Percentiles rank a stretch among this genome's conserved stretches.
Conservation (phyloP, 2,113 vertebrate species). For the Triplophysa tibetana region DNA sequence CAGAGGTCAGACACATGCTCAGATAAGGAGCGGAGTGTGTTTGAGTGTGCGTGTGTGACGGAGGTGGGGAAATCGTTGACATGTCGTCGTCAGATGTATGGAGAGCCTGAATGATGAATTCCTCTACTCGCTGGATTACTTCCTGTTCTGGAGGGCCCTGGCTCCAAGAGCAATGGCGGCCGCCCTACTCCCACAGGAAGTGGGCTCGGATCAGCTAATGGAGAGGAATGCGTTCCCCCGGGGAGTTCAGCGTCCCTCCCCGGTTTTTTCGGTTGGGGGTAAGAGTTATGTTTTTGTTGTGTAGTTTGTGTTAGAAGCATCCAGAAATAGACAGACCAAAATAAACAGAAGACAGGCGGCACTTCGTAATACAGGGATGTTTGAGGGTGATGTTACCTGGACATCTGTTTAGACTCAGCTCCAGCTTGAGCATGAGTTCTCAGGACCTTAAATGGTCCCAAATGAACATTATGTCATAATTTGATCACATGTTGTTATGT, state of each 20-base stretch:
- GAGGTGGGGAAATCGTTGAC: conserved; percentile 20
- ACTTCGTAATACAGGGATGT: not conserved
- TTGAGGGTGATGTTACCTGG: conserved; percentile 18
- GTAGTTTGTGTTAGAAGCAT: conserved; percentile 44
- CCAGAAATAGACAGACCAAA: conserved; percentile 44
- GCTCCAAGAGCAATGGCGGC: conserved; percentile 42
- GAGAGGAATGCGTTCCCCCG: conserved; percentile 52
- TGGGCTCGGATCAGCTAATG: conserved; percentile 52
- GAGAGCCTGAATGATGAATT: conserved; percentile 54
- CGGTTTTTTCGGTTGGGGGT: conserved; percentile 38
- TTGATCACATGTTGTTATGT: no score
- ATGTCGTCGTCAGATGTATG: conserved; percentile 45
- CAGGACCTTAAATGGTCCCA: no score
- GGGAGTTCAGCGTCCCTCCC: conserved; percentile 46
- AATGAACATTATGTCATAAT: not conserved
- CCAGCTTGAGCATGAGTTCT: no score
- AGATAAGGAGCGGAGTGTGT: conserved; percentile 32
- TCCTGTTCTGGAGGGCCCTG: conserved; percentile 56
- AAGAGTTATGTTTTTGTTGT: conserved; percentile 50
- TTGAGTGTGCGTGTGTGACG: conserved; percentile 19
- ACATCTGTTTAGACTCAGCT: conserved; percentile 11
- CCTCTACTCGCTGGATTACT: conserved; percentile 55
- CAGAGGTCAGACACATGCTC: conserved; percentile 41
- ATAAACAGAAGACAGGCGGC: conserved; percentile 41
- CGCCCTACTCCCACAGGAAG: conserved; percentile 56